A percentile compares a stretch with the other conserved stretches of the same genome.
These are phyloP conservation scores for Tarsius wallacei DNA, from an alignment of 2,797 vertebrate genomes.

Conservation along the genomic window DNA sequence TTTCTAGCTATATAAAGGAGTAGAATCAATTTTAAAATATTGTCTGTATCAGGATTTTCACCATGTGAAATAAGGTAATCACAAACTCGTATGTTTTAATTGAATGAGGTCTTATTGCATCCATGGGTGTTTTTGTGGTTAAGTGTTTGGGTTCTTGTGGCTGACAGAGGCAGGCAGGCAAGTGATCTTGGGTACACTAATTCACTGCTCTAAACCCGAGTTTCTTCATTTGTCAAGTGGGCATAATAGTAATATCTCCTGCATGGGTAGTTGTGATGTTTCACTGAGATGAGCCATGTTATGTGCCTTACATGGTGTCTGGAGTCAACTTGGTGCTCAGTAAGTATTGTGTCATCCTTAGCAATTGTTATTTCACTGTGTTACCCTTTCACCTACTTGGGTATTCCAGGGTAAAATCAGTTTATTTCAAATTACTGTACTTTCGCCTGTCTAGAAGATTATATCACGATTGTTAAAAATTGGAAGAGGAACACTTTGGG, in stretches of 20 bases:
- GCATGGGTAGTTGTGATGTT: background rate
- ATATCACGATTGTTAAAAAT: background rate
- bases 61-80: slow-evolving; percentile 11
- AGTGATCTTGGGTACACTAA: background rate
- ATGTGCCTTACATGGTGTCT: background rate
- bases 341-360: background rate
- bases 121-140: background rate
- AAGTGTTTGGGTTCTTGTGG: slow-evolving; percentile 6
- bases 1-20: slow-evolving; percentile 31
- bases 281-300: background rate
- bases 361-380: background rate
- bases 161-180: background rate
- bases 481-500: background rate
- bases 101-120: background rate
- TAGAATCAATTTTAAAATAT: slow-evolving; percentile 41
- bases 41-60: slow-evolving; percentile 19
- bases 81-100: slow-evolving; percentile 1
- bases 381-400: background rate
- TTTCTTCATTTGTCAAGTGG: slow-evolving; percentile 22
- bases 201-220: background rate
- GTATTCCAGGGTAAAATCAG: background rate
- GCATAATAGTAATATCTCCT: background rate
- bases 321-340: background rate
- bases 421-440: slow-evolving; percentile 23
- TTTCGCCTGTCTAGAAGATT: slow-evolving; percentile 25